Percentiles rank a stretch among this genome's conserved stretches.
Evolutionary conservation across 1,140 invertebrate species (phyloP).

Genomic region (Drosophila micromelanica): DNA sequence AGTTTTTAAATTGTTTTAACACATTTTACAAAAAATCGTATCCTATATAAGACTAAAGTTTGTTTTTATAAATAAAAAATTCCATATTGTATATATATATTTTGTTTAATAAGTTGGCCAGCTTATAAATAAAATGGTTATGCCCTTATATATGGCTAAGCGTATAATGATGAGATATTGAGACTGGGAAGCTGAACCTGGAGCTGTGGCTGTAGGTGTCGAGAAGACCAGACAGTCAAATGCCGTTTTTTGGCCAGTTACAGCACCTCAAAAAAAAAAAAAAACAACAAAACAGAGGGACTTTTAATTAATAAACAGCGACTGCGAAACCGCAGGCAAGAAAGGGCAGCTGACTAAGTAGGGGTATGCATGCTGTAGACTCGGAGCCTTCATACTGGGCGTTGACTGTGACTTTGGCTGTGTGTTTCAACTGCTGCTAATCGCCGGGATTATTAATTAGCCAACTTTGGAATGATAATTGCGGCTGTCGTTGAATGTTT

Average conservation of each 20-base stretch:
- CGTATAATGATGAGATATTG: constrained; percentile 27
- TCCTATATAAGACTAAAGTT: too few species aligned
- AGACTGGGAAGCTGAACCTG: constrained; percentile 1
- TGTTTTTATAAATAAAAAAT: too few species aligned
- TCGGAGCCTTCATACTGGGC: constrained; percentile 9
- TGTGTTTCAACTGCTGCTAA: constrained; percentile 43
- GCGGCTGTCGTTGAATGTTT: constrained; percentile 67
- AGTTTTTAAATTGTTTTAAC: too few species aligned
- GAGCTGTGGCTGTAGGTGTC: constrained; percentile 14
- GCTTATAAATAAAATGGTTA: not conserved
- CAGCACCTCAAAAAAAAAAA: constrained; percentile 37
- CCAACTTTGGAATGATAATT: constrained; percentile 78
- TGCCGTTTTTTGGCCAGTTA: constrained; percentile 28
- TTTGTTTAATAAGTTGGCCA: not conserved
- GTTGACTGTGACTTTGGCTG: constrained; percentile 2
- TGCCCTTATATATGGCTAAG: not conserved
- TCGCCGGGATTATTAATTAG: constrained; percentile 82
- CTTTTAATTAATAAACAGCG: constrained; percentile 76
- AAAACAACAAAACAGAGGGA: constrained; percentile 23
- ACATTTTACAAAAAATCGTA: too few species aligned
- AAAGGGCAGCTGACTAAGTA: not conserved
- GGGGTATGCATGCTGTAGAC: not conserved
- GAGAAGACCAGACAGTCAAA: not conserved
- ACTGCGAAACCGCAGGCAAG: constrained; percentile 44
- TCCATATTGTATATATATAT: too few species aligned